A percentile compares a stretch with the other conserved stretches of the same genome.
These are phyloP conservation scores for Macroglossus sobrinus DNA, from an alignment of 2,113 vertebrate species.

Conservation along the genomic window DNA sequence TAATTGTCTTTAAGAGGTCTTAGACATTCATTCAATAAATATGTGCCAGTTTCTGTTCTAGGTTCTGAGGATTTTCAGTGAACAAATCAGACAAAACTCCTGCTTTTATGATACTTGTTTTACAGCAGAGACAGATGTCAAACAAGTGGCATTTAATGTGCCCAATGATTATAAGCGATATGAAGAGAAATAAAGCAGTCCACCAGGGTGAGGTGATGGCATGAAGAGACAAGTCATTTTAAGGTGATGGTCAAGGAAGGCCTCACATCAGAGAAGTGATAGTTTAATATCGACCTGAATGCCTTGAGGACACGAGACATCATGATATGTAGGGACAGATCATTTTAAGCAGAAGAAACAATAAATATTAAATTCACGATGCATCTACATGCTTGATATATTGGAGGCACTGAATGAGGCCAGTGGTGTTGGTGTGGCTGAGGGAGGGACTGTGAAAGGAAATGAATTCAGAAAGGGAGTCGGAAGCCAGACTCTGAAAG, in stretches of 20 bases:
- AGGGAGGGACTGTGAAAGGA: rapidly evolving
- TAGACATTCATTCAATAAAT: not conserved
- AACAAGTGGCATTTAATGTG: not conserved
- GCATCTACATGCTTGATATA: not conserved
- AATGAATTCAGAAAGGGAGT: not conserved
- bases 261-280: not conserved
- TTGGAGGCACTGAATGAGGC: not conserved
- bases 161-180: not conserved
- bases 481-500: not conserved
- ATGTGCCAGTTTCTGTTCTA: not conserved
- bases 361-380: rapidly evolving
- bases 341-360: not conserved
- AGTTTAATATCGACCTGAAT: not conserved
- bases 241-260: not conserved
- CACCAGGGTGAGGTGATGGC: not conserved
- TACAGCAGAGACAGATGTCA: not conserved
- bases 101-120: not conserved
- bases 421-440: not conserved
- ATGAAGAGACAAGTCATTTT: not conserved
- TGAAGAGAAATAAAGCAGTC: not conserved
- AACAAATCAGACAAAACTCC: not conserved
- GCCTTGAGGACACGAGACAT: not conserved
- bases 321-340: not conserved
- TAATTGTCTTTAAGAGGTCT: not conserved
- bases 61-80: not conserved